Evolutionary conservation across 2,113 vertebrate species (phyloP).

Genomic region (Serinus canaria): DNA sequence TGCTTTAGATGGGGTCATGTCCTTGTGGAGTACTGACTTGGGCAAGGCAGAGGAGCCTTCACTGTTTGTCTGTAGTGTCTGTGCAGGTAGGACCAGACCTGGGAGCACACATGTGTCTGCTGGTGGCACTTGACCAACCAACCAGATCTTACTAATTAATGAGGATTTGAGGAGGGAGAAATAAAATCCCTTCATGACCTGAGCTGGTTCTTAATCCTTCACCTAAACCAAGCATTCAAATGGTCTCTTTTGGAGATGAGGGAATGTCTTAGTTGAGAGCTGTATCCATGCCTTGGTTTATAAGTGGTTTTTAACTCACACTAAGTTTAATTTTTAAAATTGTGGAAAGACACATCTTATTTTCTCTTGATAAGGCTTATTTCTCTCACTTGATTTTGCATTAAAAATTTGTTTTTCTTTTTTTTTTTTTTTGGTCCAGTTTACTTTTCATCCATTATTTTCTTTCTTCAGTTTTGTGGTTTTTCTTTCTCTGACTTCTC

Average conservation of each 20-base stretch:
- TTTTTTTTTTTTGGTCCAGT: not conserved
- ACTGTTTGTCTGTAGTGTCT: rapidly evolving
- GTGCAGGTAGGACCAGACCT: not conserved
- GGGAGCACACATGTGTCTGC: rapidly evolving
- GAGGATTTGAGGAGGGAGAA: not conserved
- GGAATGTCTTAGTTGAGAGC: not conserved
- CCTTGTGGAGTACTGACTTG: not conserved
- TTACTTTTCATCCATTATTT: not conserved
- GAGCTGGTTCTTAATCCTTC: not conserved
- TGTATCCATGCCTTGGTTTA: not conserved
- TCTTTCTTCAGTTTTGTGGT: not conserved
- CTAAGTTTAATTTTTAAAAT: not conserved
- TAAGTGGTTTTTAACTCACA: not conserved
- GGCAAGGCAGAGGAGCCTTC: not conserved
- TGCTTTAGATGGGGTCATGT: not conserved
- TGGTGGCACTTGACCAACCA: not conserved
- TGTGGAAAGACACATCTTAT: not conserved
- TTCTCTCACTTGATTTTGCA: not conserved
- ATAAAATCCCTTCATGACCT: not conserved
- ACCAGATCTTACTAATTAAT: not conserved
- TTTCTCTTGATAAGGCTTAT: not conserved
- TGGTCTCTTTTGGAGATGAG: not conserved
- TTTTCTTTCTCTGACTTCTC: not conserved
- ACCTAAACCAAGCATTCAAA: not conserved
- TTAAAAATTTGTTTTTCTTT: not conserved